Conservation (phyloP, 2,113 vertebrate species). For the Elachura formosa region DNA sequence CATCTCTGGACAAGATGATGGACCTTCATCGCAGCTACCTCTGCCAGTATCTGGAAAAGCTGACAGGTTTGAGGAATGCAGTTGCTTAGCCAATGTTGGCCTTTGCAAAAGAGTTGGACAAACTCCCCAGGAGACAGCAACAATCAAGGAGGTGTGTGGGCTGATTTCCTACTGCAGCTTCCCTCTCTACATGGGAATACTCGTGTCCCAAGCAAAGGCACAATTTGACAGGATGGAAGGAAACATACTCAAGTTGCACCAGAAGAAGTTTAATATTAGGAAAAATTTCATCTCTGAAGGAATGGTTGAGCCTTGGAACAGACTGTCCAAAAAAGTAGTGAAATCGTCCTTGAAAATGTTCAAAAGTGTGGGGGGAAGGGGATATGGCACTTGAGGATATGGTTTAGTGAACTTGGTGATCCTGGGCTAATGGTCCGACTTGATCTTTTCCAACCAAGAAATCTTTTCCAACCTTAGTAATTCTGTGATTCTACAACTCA, state of each 20-base stretch:
- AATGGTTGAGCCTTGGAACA: background rate
- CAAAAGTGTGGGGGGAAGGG: background rate
- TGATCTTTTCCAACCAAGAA: background rate
- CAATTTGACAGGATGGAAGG: background rate
- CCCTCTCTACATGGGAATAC: background rate
- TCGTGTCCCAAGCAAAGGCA: background rate
- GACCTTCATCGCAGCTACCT: background rate
- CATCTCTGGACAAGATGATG: no score
- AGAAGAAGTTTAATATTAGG: background rate
- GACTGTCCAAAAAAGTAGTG: background rate
- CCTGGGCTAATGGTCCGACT: background rate
- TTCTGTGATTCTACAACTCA: background rate
- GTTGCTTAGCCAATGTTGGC: background rate
- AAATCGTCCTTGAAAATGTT: background rate
- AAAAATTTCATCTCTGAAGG: background rate
- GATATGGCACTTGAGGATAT: background rate
- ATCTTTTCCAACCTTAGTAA: background rate
- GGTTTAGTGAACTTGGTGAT: background rate
- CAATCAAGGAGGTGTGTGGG: background rate
- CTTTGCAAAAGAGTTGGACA: background rate
- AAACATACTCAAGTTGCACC: background rate
- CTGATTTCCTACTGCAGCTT: background rate
- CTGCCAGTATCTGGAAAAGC: background rate
- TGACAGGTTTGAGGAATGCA: background rate
- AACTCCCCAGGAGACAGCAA: fast-evolving